Evolutionary conservation across 2,797 vertebrate genomes (phyloP).

Genomic region (Microtus californicus): DNA sequence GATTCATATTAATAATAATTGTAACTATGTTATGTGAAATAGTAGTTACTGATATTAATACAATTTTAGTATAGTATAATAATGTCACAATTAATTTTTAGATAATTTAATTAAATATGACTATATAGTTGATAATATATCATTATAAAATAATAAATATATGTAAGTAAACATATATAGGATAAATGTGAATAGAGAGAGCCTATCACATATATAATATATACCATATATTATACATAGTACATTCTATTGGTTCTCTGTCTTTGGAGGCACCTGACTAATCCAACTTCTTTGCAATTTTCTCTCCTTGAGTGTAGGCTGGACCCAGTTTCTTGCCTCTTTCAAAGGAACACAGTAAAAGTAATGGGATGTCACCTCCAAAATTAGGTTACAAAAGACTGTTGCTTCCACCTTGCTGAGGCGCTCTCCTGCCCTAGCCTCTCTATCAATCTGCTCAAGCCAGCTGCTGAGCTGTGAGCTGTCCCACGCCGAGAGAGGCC

Average conservation of each 20-base stretch:
- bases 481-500: background rate
- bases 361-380: background rate
- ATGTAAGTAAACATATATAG: background rate
- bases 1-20: background rate
- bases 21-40: background rate
- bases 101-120: background rate
- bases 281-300: background rate
- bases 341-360: background rate
- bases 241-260: background rate
- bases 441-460: background rate
- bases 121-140: background rate
- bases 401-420: background rate
- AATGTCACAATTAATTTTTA: background rate
- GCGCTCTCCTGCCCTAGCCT: background rate
- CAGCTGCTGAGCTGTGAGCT: background rate
- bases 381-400: background rate
- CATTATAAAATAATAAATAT: background rate
- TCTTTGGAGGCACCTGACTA: background rate
- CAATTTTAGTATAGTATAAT: background rate
- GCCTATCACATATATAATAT: background rate
- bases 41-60: background rate
- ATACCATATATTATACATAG: too few relatives aligned
- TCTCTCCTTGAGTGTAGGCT: background rate
- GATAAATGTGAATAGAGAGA: background rate
- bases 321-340: background rate